Evolutionary conservation across 2,888 invertebrate genomes (phyloP).

Genomic region (Perizoma affinitatum): DNA sequence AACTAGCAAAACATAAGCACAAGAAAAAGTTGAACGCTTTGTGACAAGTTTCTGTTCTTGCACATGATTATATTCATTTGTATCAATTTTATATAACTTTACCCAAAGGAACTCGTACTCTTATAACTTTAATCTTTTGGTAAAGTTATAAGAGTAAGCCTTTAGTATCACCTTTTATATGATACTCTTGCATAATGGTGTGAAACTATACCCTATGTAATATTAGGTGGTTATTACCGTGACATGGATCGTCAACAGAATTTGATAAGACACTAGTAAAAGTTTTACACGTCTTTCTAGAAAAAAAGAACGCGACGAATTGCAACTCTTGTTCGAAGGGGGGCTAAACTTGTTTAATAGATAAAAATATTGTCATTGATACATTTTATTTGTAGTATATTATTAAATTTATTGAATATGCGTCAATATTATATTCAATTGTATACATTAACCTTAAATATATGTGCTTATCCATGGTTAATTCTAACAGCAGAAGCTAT

Average conservation of each 20-base stretch:
- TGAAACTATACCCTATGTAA: too few relatives aligned
- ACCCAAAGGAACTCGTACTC: constrained; percentile 1
- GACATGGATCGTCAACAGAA: background rate
- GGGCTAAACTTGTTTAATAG: constrained; percentile 8
- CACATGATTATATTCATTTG: constrained; percentile 22
- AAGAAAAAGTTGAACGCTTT: constrained; percentile 30
- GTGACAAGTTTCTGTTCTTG: constrained; percentile 22
- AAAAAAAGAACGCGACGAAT: background rate
- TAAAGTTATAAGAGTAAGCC: too few relatives aligned
- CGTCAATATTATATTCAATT: too few relatives aligned
- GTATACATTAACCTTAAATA: too few relatives aligned
- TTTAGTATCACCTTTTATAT: too few relatives aligned
- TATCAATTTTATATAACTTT: constrained; percentile 12
- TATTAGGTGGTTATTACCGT: background rate
- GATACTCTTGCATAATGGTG: too few relatives aligned
- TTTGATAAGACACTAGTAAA: background rate
- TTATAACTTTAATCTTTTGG: background rate
- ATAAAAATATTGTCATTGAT: background rate
- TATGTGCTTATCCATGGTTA: too few relatives aligned
- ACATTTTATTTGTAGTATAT: background rate
- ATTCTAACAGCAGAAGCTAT: too few relatives aligned
- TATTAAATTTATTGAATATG: too few relatives aligned
- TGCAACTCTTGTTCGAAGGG: constrained; percentile 19
- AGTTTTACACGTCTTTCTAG: background rate
- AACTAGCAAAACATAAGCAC: constrained; percentile 37